Percentiles rank a stretch among this genome's conserved stretches.
Conservation (phyloP, 1,140 invertebrate genomes). For the Camponotus floridanus region DNA sequence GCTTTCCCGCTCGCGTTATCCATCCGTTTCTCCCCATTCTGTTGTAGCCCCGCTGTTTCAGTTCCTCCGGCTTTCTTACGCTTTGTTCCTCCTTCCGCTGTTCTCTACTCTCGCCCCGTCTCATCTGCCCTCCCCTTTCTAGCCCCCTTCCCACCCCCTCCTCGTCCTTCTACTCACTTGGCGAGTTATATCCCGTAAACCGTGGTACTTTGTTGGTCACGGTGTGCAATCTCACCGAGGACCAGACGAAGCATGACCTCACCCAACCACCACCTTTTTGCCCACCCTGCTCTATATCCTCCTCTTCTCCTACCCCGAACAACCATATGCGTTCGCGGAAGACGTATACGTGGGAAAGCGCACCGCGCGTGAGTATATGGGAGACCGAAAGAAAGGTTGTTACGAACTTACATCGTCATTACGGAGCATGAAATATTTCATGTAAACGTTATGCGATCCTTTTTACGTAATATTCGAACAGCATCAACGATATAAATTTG, state of each 20-base stretch:
- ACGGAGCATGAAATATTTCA: background rate
- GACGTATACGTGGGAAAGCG: constrained; percentile 36
- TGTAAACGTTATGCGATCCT: background rate
- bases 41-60: constrained; percentile 1
- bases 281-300: background rate
- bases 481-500: background rate
- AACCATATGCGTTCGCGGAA: constrained; percentile 2
- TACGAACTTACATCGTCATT: constrained; percentile 11
- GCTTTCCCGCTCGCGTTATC: constrained; percentile 35
- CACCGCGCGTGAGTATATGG: background rate
- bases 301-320: background rate
- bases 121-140: background rate
- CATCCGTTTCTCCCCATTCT: constrained; percentile 3
- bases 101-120: constrained; percentile 15
- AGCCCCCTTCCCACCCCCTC: background rate
- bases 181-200: constrained; percentile 75
- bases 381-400: background rate
- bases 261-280: background rate
- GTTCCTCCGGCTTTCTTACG: constrained; percentile 52
- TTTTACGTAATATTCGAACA: background rate
- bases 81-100: constrained; percentile 19
- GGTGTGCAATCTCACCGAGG: constrained; percentile 77
- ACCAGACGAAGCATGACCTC: constrained; percentile 74
- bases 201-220: constrained; percentile 78
- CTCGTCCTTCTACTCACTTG: constrained; percentile 41